phyloP scores from a whole-genome alignment of 2,113 vertebrate genomes.

The Gymnocephalus cernua region DNA sequence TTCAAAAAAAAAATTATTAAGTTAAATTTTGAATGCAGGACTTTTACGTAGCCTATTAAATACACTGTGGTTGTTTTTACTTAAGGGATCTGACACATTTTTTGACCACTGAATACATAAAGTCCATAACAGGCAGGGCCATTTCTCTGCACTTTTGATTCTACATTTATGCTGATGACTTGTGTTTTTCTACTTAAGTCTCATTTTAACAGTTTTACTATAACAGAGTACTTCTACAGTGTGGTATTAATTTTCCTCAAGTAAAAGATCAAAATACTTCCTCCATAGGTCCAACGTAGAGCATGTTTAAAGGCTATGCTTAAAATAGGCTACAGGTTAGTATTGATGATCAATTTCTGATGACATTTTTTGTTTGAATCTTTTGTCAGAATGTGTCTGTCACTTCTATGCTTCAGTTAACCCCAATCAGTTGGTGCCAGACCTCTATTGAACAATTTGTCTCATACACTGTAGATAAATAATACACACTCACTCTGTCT shows the following conservation, averaged over 20 bases:
- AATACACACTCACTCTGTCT: slow-evolving; percentile 26
- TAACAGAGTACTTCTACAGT: background rate
- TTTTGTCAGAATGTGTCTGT: slow-evolving; percentile 63
- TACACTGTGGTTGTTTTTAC: too few relatives aligned
- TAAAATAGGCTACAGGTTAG: background rate
- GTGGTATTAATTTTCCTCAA: background rate
- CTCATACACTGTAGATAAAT: slow-evolving; percentile 56
- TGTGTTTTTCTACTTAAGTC: background rate
- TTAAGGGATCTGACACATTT: too few relatives aligned
- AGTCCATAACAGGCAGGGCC: too few relatives aligned
- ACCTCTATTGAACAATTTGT: slow-evolving; percentile 68
- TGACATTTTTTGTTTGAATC: slow-evolving; percentile 47
- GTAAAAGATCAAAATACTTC: background rate
- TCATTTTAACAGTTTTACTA: background rate
- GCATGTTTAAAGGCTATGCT: background rate
- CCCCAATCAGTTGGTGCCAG: slow-evolving; percentile 71
- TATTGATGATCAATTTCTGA: slow-evolving; percentile 46
- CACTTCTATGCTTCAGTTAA: slow-evolving; percentile 71
- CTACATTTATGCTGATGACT: slow-evolving; percentile 1
- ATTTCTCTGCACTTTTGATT: too few relatives aligned
- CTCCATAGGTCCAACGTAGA: background rate
- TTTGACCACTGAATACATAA: too few relatives aligned
- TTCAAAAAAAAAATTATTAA: too few relatives aligned
- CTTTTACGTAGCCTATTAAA: too few relatives aligned
- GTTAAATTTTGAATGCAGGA: too few relatives aligned